Evolutionary conservation across 2,888 invertebrate genomes (phyloP).

Genomic region (Bellardia bayeri): DNA sequence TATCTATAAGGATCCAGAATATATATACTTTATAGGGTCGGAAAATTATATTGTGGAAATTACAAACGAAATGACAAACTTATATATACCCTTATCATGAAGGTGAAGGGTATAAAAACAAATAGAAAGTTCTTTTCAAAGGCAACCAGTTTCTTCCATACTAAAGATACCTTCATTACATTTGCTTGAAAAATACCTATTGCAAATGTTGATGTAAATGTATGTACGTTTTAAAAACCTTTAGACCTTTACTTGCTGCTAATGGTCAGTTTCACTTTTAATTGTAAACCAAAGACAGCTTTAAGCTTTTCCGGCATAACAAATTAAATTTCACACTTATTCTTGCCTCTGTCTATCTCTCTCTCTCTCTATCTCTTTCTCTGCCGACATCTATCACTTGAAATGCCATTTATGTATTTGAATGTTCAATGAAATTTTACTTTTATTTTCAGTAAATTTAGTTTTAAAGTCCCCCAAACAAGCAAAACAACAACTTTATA

Average conservation of each 20-base stretch:
- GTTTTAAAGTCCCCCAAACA: not conserved
- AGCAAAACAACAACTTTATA: slow-evolving; percentile 36
- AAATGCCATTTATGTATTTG: slow-evolving; percentile 48
- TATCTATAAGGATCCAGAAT: too few relatives aligned
- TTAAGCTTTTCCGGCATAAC: slow-evolving; percentile 42
- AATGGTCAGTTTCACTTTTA: slow-evolving; percentile 44
- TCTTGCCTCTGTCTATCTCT: slow-evolving; percentile 6
- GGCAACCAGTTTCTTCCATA: not conserved
- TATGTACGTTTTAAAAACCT: not conserved
- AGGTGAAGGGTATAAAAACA: too few relatives aligned
- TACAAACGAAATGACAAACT: too few relatives aligned
- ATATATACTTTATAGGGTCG: too few relatives aligned
- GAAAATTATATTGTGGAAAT: too few relatives aligned
- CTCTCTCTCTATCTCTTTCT: too few relatives aligned
- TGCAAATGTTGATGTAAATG: not conserved
- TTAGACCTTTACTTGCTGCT: not conserved
- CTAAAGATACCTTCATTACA: not conserved
- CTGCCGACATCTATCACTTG: slow-evolving; percentile 39
- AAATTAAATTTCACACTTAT: slow-evolving; percentile 65
- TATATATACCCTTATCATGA: too few relatives aligned
- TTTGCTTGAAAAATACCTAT: too few relatives aligned
- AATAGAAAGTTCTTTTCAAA: not conserved
- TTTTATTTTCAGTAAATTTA: slow-evolving; percentile 24
- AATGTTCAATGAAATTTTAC: slow-evolving; percentile 52
- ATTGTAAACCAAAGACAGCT: not conserved